Conservation (phyloP, 2,113 vertebrate species). For the Scolopax mira region DNA sequence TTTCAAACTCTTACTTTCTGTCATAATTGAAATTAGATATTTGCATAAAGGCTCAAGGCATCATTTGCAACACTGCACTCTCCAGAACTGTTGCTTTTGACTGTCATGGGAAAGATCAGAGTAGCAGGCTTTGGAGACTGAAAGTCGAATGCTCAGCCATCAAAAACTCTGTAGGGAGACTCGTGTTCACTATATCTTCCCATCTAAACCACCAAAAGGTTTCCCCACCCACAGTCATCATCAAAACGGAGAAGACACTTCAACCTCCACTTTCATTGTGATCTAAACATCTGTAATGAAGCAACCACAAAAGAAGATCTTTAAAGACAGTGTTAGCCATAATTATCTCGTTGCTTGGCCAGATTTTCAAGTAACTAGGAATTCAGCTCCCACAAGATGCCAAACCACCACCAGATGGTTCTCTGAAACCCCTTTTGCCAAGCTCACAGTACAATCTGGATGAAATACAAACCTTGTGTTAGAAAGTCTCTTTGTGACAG, state of each 20-base stretch:
- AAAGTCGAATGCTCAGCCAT: background rate
- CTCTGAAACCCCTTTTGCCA: background rate
- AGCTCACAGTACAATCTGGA: background rate
- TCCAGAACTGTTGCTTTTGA: background rate
- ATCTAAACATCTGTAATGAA: background rate
- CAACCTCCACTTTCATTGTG: background rate
- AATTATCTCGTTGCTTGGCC: background rate
- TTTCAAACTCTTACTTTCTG: background rate
- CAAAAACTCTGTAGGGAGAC: background rate
- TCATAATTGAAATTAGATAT: background rate
- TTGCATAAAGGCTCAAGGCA: background rate
- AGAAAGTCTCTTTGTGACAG: background rate
- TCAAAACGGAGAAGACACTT: background rate
- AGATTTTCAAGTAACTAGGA: background rate
- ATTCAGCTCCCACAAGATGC: background rate
- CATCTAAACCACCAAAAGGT: background rate
- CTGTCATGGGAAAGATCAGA: background rate
- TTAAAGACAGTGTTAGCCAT: background rate
- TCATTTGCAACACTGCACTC: background rate
- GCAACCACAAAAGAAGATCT: background rate
- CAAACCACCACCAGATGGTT: background rate
- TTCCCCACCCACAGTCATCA: background rate
- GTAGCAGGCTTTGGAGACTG: background rate
- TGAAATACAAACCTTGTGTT: background rate
- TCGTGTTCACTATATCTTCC: background rate